Percentiles rank a stretch among this genome's conserved stretches.
These are phyloP conservation scores for Silurus glanis DNA, from an alignment of 2,113 vertebrate species.

Conservation along the genomic window DNA sequence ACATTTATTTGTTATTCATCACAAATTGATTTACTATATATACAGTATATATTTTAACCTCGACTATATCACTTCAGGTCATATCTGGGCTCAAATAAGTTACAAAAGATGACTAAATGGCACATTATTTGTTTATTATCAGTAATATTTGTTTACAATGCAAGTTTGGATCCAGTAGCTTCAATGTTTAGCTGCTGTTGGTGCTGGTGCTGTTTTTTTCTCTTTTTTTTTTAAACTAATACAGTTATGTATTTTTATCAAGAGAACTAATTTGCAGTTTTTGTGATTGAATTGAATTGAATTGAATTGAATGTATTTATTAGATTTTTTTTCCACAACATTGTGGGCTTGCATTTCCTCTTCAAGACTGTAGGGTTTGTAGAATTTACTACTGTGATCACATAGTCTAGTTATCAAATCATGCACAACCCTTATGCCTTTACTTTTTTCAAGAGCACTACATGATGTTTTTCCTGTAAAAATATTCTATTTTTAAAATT, in stretches of 20 bases:
- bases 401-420: background rate
- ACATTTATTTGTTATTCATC: background rate
- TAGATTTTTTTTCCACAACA: background rate
- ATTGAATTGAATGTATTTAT: no score
- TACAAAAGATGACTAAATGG: background rate
- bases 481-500: background rate
- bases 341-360: background rate
- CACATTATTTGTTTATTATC: background rate
- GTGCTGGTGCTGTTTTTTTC: background rate
- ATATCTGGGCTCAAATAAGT: background rate
- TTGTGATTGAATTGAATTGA: no score
- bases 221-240: no score
- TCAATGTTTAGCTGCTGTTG: background rate
- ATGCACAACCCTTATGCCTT: background rate
- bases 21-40: background rate
- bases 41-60: background rate
- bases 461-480: background rate
- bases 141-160: background rate
- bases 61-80: background rate
- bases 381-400: background rate
- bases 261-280: no score
- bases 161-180: background rate
- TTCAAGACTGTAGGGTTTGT: background rate
- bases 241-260: no score
- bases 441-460: background rate